Base-by-base conservation (phyloP, 2,113 vertebrate genomes). In the Rhabdornis inornatus region DNA sequence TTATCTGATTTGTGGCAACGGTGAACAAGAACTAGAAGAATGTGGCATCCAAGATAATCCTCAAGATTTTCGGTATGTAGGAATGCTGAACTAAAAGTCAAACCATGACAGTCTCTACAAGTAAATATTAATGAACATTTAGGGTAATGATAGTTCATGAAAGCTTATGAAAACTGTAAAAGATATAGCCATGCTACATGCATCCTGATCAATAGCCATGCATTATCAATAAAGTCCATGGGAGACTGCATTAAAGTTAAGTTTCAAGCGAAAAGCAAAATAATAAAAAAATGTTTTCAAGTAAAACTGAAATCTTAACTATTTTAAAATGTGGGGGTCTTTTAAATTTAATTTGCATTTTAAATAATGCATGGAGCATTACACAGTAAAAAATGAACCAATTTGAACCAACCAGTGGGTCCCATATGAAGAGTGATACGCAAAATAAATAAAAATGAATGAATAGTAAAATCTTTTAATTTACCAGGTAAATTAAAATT, bases 171-270 rank as follows among this genome's bases (percentile, higher is more conserved):
- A 86, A 97, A 94, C 49, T 89, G 66, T 57, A 87, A 81, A 92
- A 96, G 60, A 78, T 63, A 95, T 0, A 97, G 97, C 95, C 98
- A 98, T 98, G 97, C 98, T 76, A 49, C 98, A 97, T 98, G 98
- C 98, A 98, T 65, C 85, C 90, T 83, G 64, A 92, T 89, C 70
- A 76, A 92, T 45, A 93, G 87, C 64, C 97, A 98, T 98, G 98
- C 98, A 98, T 80, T 97, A 81, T 96, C 55, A 87, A 64, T 37
- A 94, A 94, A 97, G 88, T 94, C 88, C 92, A 96, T 91, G 90
- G 97, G 90, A 95, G 78, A 94, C 91, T 93, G 87, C 81, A 90
- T 92, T 84, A 94, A 75, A 93, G 86, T 90, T 83, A 85, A 74
- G 76, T 92, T 94, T 60, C 47, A 92, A 93, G 71, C 65, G 35